phyloP scores from a whole-genome alignment of 2,797 vertebrate species.

The Xiphophorus birchmanni region DNA sequence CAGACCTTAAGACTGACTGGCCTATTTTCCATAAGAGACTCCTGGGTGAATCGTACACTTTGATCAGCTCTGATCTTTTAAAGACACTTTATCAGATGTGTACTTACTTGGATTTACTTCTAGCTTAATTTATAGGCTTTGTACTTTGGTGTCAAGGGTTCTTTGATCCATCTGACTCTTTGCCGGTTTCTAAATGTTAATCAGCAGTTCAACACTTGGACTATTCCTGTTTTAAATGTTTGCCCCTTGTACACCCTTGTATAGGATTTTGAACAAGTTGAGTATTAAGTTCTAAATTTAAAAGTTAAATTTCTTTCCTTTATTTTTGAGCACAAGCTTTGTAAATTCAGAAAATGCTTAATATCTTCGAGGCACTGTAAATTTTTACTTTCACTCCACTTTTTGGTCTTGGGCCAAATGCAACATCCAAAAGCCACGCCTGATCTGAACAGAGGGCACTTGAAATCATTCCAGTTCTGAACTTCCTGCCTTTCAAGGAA shows the following conservation, averaged over 20 bases:
- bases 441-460: slow-evolving; percentile 62
- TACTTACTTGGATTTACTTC: slow-evolving; percentile 55
- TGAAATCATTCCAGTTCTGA: slow-evolving; percentile 62
- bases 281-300: slow-evolving; percentile 25
- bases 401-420: slow-evolving; percentile 54
- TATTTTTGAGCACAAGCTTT: not conserved
- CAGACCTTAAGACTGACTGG: slow-evolving; percentile 52
- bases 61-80: slow-evolving; percentile 64
- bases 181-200: slow-evolving; percentile 64
- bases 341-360: slow-evolving; percentile 37
- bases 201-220: slow-evolving; percentile 43
- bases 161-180: slow-evolving; percentile 64
- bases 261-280: slow-evolving; percentile 19
- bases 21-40: slow-evolving; percentile 46
- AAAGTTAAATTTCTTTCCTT: slow-evolving; percentile 19
- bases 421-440: slow-evolving; percentile 42
- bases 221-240: slow-evolving; percentile 28
- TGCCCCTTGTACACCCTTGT: slow-evolving; percentile 19
- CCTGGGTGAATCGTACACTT: slow-evolving; percentile 59
- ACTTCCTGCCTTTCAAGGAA: slow-evolving; percentile 52
- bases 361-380: slow-evolving; percentile 37
- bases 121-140: slow-evolving; percentile 60
- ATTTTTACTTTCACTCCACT: slow-evolving; percentile 31
- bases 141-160: slow-evolving; percentile 47
- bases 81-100: slow-evolving; percentile 53